Evolutionary conservation across 2,888 invertebrate species (phyloP).

Genomic region (Lathronympha strigana): DNA sequence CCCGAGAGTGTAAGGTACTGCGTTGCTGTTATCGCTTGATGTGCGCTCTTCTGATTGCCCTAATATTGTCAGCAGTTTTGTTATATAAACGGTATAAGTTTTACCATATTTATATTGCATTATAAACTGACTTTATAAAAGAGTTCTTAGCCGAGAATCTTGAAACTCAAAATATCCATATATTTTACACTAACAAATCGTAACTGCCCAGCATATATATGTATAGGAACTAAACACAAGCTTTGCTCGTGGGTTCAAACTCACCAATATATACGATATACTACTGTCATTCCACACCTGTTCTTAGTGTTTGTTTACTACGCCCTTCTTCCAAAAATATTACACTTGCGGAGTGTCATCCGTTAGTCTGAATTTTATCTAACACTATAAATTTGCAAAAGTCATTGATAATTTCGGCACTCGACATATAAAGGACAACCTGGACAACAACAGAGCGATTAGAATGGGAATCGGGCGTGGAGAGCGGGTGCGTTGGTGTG

Average conservation of each 20-base stretch:
- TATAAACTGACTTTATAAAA: neutral
- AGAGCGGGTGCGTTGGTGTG: conserved; percentile 43
- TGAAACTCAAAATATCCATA: conserved; percentile 50
- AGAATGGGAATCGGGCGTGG: conserved; percentile 31
- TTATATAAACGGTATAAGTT: neutral
- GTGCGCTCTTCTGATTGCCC: conserved; percentile 25
- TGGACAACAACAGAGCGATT: conserved; percentile 57
- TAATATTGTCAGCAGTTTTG: conserved; percentile 1
- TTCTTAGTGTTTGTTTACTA: conserved; percentile 55
- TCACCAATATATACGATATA: conserved; percentile 49
- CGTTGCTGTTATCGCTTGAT: conserved; percentile 5
- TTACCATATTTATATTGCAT: neutral
- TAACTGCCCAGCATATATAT: conserved; percentile 63
- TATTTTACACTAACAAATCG: conserved; percentile 55
- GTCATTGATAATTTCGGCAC: conserved; percentile 55
- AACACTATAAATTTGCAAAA: conserved; percentile 58
- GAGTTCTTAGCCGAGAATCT: neutral
- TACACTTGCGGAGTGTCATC: conserved; percentile 54
- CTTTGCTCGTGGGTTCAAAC: conserved; percentile 72
- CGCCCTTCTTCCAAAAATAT: conserved; percentile 53
- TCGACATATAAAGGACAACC: conserved; percentile 62
- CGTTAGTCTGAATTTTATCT: conserved; percentile 55
- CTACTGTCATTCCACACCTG: conserved; percentile 56
- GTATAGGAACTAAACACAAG: conserved; percentile 79
- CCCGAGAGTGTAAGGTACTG: conserved; percentile 1